Conservation (phyloP, 2,797 vertebrate species). For the Buphagus erythrorhynchus region DNA sequence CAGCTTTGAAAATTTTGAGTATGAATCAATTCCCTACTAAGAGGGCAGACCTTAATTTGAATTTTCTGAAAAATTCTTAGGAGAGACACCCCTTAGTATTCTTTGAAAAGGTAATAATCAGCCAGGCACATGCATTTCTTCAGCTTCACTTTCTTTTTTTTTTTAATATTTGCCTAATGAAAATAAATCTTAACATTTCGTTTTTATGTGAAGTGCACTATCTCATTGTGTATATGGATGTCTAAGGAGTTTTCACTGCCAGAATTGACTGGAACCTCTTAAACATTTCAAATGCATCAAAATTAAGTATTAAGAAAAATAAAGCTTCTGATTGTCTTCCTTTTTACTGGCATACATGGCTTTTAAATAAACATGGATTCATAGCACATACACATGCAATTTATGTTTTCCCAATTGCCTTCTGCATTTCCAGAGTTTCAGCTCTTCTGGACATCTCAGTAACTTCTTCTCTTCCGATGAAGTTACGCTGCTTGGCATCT, state of each 20-base stretch:
- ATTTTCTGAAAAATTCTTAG: neutral
- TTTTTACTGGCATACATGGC: neutral
- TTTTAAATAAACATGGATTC: constrained; percentile 12
- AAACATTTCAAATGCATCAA: constrained; percentile 5
- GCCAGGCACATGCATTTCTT: neutral
- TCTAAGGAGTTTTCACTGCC: neutral
- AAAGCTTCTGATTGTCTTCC: neutral
- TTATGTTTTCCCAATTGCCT: neutral
- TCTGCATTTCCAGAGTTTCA: constrained; percentile 7
- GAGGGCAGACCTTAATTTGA: neutral
- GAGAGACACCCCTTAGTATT: neutral
- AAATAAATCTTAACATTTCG: neutral
- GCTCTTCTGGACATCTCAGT: neutral
- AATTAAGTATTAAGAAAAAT: neutral
- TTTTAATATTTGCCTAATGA: neutral
- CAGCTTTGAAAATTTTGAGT: neutral
- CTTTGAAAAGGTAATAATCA: neutral
- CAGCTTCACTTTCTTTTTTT: neutral
- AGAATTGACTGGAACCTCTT: constrained; percentile 11
- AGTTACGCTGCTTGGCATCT: constrained; percentile 4
- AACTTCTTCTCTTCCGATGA: neutral
- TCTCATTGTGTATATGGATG: neutral
- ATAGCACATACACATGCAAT: neutral
- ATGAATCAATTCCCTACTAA: neutral
- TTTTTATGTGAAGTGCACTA: neutral